Conservation (phyloP, 64 coral and sea anemone species). For the Stichodactyla helianthus region DNA sequence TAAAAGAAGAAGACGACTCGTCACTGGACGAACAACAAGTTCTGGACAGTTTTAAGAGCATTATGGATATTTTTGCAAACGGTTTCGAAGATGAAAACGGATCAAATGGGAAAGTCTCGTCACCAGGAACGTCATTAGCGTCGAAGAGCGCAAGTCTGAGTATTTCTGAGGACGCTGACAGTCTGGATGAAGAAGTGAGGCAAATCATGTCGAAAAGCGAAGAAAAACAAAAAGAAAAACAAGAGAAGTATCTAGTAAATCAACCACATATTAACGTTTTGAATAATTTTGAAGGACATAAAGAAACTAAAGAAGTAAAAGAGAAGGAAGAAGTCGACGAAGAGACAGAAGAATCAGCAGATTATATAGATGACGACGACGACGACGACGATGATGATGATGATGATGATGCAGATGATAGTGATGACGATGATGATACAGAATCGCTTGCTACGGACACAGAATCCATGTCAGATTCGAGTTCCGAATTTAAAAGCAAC, state of each 20-base stretch:
- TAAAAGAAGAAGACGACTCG: neutral
- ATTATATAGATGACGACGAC: neutral
- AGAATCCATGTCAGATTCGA: neutral
- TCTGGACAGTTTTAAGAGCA: slow-evolving; percentile 2
- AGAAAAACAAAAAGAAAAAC: neutral
- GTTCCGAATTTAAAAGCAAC: neutral
- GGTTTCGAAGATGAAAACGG: neutral
- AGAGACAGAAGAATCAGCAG: neutral
- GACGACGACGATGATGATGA: neutral
- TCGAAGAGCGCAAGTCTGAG: neutral
- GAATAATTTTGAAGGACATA: neutral
- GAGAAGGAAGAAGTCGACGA: neutral
- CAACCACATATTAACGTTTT: neutral
- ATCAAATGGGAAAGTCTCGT: neutral
- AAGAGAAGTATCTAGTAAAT: neutral
- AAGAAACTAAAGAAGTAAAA: neutral
- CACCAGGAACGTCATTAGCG: neutral
- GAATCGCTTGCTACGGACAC: neutral
- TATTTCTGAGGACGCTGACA: slow-evolving; percentile 15
- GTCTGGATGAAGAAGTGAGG: slow-evolving; percentile 21
- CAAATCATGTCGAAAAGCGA: slow-evolving; percentile 2
- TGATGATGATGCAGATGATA: neutral
- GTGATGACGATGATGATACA: neutral
- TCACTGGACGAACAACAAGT: neutral
- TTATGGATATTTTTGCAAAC: slow-evolving; percentile 4